These are phyloP conservation scores for Pleuronectes platessa DNA, from an alignment of 2,113 vertebrate species.

Conservation along the genomic window DNA sequence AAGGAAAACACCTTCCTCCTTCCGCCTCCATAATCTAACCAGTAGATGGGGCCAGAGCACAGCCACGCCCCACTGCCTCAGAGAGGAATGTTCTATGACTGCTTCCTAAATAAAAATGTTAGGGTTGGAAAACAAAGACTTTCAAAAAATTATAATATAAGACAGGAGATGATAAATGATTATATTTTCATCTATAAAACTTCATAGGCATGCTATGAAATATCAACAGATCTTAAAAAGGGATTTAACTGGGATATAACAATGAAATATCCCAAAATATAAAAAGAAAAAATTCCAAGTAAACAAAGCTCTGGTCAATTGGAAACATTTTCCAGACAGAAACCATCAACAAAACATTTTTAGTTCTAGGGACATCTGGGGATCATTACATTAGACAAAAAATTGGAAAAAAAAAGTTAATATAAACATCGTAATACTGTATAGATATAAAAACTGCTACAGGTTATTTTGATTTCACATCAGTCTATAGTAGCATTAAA, in stretches of 20 bases:
- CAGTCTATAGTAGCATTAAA: too few relatives aligned
- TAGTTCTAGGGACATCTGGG: too few relatives aligned
- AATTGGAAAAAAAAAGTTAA: too few relatives aligned
- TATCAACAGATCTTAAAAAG: neutral
- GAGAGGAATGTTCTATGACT: neutral
- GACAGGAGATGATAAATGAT: neutral
- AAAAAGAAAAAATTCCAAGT: too few relatives aligned
- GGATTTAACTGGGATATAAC: neutral
- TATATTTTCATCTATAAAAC: neutral
- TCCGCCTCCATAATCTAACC: neutral
- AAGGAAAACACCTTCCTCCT: constrained; percentile 42
- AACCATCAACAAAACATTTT: too few relatives aligned
- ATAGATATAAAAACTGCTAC: too few relatives aligned
- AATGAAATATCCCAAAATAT: neutral
- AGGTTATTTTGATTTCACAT: too few relatives aligned
- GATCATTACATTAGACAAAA: too few relatives aligned
- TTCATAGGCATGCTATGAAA: neutral
- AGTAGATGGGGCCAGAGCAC: constrained; percentile 63
- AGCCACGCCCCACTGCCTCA: neutral
- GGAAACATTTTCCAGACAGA: neutral
- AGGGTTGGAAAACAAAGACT: neutral
- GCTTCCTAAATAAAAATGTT: too few relatives aligned
- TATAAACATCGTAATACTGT: too few relatives aligned
- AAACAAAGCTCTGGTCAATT: neutral
- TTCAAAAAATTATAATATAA: too few relatives aligned